Evolutionary conservation across 2,888 invertebrate species (phyloP).

Genomic region (Oxytorus armatus): DNA sequence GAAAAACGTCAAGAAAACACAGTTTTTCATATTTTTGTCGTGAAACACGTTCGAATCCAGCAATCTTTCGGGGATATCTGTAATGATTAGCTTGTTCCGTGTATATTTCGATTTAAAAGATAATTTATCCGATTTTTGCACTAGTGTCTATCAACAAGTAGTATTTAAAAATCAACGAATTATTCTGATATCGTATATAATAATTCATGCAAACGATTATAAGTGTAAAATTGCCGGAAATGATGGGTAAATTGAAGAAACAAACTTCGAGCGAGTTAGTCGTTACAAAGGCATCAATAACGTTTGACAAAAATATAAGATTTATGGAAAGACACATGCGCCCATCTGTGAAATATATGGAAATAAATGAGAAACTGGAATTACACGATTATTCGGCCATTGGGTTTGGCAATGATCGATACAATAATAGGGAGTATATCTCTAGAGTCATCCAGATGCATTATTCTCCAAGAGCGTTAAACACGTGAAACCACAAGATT

Average conservation of each 20-base stretch:
- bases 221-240: neutral
- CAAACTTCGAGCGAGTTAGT: slow-evolving; percentile 57
- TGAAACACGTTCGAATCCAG: neutral
- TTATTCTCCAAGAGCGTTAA: too few relatives aligned
- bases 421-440: slow-evolving; percentile 9
- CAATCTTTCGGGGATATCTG: neutral
- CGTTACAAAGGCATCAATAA: slow-evolving; percentile 50
- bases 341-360: neutral
- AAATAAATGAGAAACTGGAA: slow-evolving; percentile 23
- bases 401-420: slow-evolving; percentile 27
- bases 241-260: slow-evolving; percentile 38
- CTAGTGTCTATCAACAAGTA: too few relatives aligned
- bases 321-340: slow-evolving; percentile 11
- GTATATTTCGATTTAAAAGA: too few relatives aligned
- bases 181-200: neutral
- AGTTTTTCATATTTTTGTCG: neutral
- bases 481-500: neutral
- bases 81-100: too few relatives aligned
- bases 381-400: slow-evolving; percentile 21
- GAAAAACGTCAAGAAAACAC: slow-evolving; percentile 7
- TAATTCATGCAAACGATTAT: neutral
- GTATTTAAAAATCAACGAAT: neutral
- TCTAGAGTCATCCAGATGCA: neutral
- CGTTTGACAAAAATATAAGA: neutral
- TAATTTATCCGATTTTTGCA: neutral